Evolutionary conservation across 2,888 invertebrate genomes (phyloP).

Genomic region (Actias luna): DNA sequence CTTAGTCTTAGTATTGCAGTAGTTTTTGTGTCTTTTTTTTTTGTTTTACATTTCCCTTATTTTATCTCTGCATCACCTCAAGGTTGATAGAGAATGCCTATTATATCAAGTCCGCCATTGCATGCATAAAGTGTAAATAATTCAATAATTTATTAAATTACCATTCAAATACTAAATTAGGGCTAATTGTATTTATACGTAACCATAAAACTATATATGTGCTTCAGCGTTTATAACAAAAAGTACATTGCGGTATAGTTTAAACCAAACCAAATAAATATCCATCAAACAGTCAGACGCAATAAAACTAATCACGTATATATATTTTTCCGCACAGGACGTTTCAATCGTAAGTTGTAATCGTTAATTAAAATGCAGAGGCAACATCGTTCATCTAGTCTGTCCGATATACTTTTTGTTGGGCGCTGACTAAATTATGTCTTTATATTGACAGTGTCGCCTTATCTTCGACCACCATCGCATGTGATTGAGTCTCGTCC

Average conservation of each 20-base stretch:
- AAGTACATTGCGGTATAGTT: not conserved
- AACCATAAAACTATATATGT: not conserved
- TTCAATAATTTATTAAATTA: no score
- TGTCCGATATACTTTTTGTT: conserved; percentile 65
- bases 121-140: no score
- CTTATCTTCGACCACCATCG: conserved; percentile 72
- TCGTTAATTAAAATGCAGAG: conserved; percentile 72
- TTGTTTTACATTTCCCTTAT: no score
- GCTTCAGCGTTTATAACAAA: not conserved
- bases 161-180: not conserved
- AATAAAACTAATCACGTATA: conserved; percentile 44
- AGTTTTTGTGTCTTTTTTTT: no score
- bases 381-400: conserved; percentile 73
- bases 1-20: no score
- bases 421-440: conserved; percentile 76
- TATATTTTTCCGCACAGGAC: conserved; percentile 53
- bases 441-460: conserved; percentile 70
- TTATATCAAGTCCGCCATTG: no score
- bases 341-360: conserved; percentile 59
- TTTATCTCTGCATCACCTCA: no score
- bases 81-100: no score
- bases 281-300: conserved; percentile 12
- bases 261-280: not conserved
- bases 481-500: conserved; percentile 63
- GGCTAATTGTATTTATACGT: not conserved